Evolutionary conservation across 2,888 invertebrate species (phyloP).

Genomic region (Adelognathus sp.): DNA sequence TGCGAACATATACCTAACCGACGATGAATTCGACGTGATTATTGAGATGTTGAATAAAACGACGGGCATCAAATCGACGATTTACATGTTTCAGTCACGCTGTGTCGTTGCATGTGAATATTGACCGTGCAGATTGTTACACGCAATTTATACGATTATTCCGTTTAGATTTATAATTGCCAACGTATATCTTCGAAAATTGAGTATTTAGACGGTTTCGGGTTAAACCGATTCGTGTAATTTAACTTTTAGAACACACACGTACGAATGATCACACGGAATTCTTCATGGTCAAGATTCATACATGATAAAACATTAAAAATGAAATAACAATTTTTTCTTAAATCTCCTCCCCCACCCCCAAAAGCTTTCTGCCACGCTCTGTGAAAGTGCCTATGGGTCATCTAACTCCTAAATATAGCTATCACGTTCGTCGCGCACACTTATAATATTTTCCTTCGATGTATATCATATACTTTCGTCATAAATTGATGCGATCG

Average conservation of each 20-base stretch:
- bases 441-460: constrained; percentile 35
- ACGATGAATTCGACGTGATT: not conserved
- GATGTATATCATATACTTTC: constrained; percentile 56
- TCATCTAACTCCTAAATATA: constrained; percentile 15
- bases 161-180: not conserved
- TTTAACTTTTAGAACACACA: not conserved
- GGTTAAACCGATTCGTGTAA: not conserved
- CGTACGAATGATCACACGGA: not conserved
- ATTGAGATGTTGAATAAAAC: too few species aligned
- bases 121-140: not conserved
- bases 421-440: constrained; percentile 25
- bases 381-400: not conserved
- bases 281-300: not conserved
- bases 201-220: not conserved
- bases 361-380: not conserved
- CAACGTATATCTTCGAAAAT: not conserved
- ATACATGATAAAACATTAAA: not conserved
- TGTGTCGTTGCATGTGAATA: not conserved
- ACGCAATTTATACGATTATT: not conserved
- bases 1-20: not conserved
- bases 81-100: not conserved
- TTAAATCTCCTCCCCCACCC: not conserved
- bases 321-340: not conserved
- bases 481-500: constrained; percentile 27
- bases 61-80: not conserved